Evolutionary conservation across 2,797 vertebrate genomes (phyloP).

Genomic region (Scleropages formosus): DNA sequence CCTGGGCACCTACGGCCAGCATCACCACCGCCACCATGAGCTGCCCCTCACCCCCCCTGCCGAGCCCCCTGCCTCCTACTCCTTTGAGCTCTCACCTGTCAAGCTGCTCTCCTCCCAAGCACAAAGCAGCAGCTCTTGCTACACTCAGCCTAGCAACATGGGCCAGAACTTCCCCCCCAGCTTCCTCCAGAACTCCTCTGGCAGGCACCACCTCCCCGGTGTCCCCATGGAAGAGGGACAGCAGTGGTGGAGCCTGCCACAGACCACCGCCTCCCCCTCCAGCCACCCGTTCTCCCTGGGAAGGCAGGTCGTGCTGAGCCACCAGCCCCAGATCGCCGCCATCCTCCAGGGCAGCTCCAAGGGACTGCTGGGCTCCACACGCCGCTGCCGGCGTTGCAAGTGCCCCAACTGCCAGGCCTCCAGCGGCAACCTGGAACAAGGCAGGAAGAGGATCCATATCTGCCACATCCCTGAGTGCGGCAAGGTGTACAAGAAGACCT

Average conservation of each 20-base stretch:
- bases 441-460: slow-evolving; percentile 81
- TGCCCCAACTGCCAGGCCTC: slow-evolving; percentile 81
- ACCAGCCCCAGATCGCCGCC: slow-evolving; percentile 78
- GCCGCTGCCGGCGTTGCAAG: slow-evolving; percentile 80
- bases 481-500: slow-evolving; percentile 84
- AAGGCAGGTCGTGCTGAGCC: slow-evolving; percentile 74
- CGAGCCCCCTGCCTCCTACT: slow-evolving; percentile 71
- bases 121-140: slow-evolving; percentile 65
- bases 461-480: slow-evolving; percentile 83
- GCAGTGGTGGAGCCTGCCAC: slow-evolving; percentile 83
- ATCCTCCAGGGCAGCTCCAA: slow-evolving; percentile 81
- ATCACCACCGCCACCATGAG: slow-evolving; percentile 74
- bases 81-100: slow-evolving; percentile 80
- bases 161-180: slow-evolving; percentile 75
- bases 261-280: slow-evolving; percentile 60
- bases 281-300: slow-evolving; percentile 73
- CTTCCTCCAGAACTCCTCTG: slow-evolving; percentile 73
- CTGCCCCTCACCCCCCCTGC: slow-evolving; percentile 81
- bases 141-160: slow-evolving; percentile 69
- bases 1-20: slow-evolving; percentile 55
- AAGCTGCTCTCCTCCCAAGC: slow-evolving; percentile 73
- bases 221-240: slow-evolving; percentile 71
- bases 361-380: slow-evolving; percentile 72
- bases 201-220: slow-evolving; percentile 66
- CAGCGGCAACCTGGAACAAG: slow-evolving; percentile 59